Conservation (phyloP, 2,888 invertebrate genomes). For the Mesorhabditis sp. region DNA sequence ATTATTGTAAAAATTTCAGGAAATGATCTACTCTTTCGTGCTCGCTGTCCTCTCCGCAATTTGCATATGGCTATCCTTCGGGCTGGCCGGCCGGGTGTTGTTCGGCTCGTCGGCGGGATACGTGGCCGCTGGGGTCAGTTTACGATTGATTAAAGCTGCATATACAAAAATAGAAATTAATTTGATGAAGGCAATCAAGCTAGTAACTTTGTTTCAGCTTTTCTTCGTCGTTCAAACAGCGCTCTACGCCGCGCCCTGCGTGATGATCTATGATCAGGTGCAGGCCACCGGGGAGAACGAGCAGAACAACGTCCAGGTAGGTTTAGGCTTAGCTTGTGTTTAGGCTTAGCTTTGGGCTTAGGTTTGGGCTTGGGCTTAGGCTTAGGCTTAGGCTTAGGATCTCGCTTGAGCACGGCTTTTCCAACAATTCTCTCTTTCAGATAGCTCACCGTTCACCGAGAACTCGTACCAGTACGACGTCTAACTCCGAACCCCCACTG, state of each 20-base stretch:
- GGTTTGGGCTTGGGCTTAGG: no score
- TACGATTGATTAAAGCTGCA: not conserved
- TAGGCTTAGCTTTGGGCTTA: not conserved
- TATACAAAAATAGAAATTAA: not conserved
- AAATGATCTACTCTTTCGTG: conserved; percentile 53
- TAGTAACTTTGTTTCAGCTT: conserved; percentile 31
- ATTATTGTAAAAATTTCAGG: conserved; percentile 21
- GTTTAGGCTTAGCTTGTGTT: not conserved
- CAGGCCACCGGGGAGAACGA: conserved; percentile 16
- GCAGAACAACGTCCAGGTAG: conserved; percentile 13
- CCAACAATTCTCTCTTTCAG: not conserved
- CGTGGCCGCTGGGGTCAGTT: conserved; percentile 47
- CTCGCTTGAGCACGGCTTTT: no score
- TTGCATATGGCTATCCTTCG: conserved; percentile 51
- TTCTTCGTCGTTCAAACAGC: conserved; percentile 50
- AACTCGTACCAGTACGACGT: conserved; percentile 12
- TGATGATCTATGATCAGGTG: conserved; percentile 45
- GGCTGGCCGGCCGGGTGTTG: conserved; percentile 39
- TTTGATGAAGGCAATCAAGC: not conserved
- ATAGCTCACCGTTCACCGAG: conserved; percentile 14
- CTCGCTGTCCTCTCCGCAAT: conserved; percentile 45
- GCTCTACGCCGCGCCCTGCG: conserved; percentile 46
- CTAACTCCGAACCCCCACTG: not conserved
- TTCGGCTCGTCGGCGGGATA: conserved; percentile 49
- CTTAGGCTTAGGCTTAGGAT: no score